Base-by-base conservation (phyloP, 2,797 vertebrate genomes). In the Oreochromis grahami region DNA sequence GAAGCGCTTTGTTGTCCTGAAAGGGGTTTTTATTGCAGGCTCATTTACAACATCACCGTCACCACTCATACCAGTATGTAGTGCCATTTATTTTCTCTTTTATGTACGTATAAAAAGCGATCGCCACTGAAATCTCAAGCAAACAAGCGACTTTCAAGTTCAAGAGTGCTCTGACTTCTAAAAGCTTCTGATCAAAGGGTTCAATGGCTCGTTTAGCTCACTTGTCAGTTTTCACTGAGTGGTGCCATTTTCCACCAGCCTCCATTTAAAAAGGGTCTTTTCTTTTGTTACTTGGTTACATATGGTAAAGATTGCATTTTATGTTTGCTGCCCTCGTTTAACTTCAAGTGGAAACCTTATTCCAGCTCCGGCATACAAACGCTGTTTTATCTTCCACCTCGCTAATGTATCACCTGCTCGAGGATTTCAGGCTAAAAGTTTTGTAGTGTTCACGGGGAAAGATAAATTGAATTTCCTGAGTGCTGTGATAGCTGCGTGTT, bases 101-200 rank as follows among this genome's bases (percentile, higher is more conserved):
- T 86, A 91, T 90, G 87, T 86, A 77, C 79, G 77, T 86, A 86
- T 91, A 85, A 93, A 63, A 92, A 91, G 89, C 88, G 84, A 87
- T 65, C 41, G 83, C 84, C 80, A 81, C 82, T 80, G 84, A 85
- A 92, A 90, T 87, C 83, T 80, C 65, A 89, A 91, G 85, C 91
- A 92, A 94, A 91, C 88, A 88, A 83, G 76, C 6, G 10, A 87
- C 89, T 91, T 92, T 91, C 51, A 90, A 90, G 86, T 91, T 93
- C 68, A 88, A 91, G 91, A 89, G 94, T 84, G 79, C 85, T 89
- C 78, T 85, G 87, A 91, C 87, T 92, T 94, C 88, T 88, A 79
- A 93, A 85, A 88, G 93, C 85, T 82, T 78, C 63, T 87, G 94
- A 95, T 94, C 92, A 92, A 87, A 93, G 90, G 89, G 83, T 78